Conservation (phyloP, 2,797 vertebrate species). For the Chiloscyllium punctatum region DNA sequence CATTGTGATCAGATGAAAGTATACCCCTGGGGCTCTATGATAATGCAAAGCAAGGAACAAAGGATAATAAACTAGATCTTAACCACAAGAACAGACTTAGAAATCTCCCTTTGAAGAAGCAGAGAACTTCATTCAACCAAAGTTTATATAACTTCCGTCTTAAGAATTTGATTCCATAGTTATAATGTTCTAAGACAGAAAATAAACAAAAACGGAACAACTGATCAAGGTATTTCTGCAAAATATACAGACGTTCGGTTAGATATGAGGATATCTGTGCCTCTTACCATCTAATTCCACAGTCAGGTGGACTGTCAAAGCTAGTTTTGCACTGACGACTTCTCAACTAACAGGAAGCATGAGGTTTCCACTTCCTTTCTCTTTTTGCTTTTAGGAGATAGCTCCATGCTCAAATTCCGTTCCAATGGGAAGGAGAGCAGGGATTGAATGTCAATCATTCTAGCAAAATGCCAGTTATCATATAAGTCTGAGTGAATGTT, state of each 20-base stretch:
- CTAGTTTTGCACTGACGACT: no score
- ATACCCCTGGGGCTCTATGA: not conserved
- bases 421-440: not conserved
- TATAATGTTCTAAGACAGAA: not conserved
- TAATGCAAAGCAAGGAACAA: not conserved
- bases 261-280: not conserved
- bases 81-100: not conserved
- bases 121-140: not conserved
- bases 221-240: not conserved
- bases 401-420: not conserved
- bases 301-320: not conserved
- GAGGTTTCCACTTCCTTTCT: not conserved
- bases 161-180: not conserved
- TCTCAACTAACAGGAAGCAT: not conserved
- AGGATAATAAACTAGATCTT: not conserved
- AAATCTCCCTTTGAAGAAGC: not conserved
- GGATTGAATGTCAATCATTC: not conserved
- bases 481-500: not conserved
- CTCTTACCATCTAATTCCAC: not conserved
- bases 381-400: not conserved
- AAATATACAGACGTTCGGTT: not conserved
- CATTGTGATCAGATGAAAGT: not conserved
- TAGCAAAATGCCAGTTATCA: not conserved
- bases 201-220: not conserved
- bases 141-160: not conserved